Evolutionary conservation across 2,888 invertebrate genomes (phyloP).

Genomic region (Bugula neritina): DNA sequence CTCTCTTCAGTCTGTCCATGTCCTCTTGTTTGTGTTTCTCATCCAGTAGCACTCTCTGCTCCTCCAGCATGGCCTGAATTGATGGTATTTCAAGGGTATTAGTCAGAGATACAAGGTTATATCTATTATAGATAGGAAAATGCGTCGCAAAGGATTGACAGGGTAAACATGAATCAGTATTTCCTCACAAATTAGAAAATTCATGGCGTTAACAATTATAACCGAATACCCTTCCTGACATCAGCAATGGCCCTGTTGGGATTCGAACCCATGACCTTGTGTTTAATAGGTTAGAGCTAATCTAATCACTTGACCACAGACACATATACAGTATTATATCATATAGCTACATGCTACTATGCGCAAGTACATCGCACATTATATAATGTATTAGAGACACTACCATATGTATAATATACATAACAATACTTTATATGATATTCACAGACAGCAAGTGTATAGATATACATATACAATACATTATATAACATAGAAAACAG

Average conservation of each 20-base stretch:
- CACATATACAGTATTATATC: neutral
- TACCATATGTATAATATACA: neutral
- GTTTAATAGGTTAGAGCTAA: too few species aligned
- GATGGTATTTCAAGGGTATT: neutral
- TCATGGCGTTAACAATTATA: too few species aligned
- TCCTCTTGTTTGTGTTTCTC: conserved; percentile 25
- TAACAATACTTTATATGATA: neutral
- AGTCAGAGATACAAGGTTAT: too few species aligned
- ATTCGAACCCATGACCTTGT: too few species aligned
- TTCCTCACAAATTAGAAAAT: too few species aligned
- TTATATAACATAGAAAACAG: too few species aligned
- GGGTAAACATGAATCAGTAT: too few species aligned
- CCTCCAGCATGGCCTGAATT: conserved; percentile 26
- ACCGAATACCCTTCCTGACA: too few species aligned
- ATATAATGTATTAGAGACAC: neutral
- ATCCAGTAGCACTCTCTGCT: conserved; percentile 25
- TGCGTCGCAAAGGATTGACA: too few species aligned
- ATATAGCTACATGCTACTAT: conserved; percentile 10
- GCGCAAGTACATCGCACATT: neutral
- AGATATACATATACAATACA: conserved; percentile 10
- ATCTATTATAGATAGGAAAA: too few species aligned
- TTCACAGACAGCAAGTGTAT: neutral
- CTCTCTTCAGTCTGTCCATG: conserved; percentile 7
- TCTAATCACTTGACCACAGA: neutral
- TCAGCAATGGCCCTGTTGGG: too few species aligned